A percentile compares a stretch with the other conserved stretches of the same genome.
Evolutionary conservation across 2,797 vertebrate species (phyloP).

Genomic region (Eidolon dupreanum): DNA sequence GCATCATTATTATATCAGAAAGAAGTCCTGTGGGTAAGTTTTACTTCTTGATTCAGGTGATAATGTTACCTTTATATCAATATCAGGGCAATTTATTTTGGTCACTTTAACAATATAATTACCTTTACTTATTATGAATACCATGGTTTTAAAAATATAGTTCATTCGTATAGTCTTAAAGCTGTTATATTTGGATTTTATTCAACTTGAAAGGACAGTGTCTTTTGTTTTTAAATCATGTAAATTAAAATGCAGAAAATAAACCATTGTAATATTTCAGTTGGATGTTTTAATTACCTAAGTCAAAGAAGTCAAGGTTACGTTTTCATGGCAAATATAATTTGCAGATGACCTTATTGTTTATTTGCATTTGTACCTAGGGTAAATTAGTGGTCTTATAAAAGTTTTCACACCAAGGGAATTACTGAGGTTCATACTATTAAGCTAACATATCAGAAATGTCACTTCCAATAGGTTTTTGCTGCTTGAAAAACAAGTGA

Average conservation of each 20-base stretch:
- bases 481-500: conserved; percentile 48
- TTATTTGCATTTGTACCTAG: conserved; percentile 3
- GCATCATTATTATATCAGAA: conserved; percentile 50
- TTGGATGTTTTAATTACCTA: conserved; percentile 54
- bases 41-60: conserved; percentile 56
- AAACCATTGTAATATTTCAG: neutral
- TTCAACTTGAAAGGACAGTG: conserved; percentile 22
- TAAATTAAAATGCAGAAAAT: conserved; percentile 56
- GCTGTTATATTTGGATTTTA: conserved; percentile 53
- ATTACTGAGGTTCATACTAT: neutral
- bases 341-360: conserved; percentile 40
- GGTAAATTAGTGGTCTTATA: neutral
- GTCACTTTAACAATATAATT: conserved; percentile 37
- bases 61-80: conserved; percentile 48
- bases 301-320: conserved; percentile 41
- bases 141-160: conserved; percentile 51
- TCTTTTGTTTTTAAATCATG: conserved; percentile 68
- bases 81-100: conserved; percentile 58
- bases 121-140: conserved; percentile 51
- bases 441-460: neutral
- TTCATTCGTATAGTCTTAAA: conserved; percentile 64
- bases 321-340: conserved; percentile 34
- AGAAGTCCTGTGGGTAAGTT: conserved; percentile 39
- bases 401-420: conserved; percentile 15
- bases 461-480: neutral